Evolutionary conservation across 2,797 vertebrate species (phyloP).

Genomic region (Diglossa cyanea): DNA sequence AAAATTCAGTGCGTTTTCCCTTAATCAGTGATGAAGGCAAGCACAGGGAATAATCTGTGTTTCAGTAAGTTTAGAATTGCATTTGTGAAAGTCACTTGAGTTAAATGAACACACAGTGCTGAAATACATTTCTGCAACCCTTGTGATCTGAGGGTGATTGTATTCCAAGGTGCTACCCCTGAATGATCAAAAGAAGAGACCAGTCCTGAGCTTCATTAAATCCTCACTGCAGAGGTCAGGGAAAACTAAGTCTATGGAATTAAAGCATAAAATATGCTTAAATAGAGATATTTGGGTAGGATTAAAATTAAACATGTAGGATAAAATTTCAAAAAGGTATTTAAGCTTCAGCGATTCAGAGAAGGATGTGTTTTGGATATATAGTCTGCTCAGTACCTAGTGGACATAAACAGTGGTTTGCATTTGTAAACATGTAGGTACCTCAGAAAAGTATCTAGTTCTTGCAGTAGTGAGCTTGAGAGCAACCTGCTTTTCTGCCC

Average conservation of each 20-base stretch:
- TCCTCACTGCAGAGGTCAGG: background rate
- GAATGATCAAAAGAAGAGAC: background rate
- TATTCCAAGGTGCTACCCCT: background rate
- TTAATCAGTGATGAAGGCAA: background rate
- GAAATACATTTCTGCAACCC: background rate
- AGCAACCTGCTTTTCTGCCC: background rate
- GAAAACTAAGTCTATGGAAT: background rate
- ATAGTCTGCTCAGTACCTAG: background rate
- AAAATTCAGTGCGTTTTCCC: background rate
- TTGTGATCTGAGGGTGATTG: background rate
- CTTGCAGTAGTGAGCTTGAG: background rate
- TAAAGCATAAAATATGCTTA: background rate
- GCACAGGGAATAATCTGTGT: background rate
- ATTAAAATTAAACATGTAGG: background rate
- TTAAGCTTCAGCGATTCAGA: background rate
- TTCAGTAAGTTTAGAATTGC: background rate
- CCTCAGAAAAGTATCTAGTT: background rate
- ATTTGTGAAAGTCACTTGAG: background rate
- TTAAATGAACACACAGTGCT: background rate
- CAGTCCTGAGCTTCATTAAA: background rate
- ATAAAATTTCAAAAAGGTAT: background rate
- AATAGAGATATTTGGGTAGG: background rate
- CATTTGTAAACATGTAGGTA: background rate
- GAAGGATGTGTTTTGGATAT: background rate
- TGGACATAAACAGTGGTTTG: background rate